Base-by-base conservation (phyloP, 2,888 invertebrate genomes). In the Mythimna albipuncta region DNA sequence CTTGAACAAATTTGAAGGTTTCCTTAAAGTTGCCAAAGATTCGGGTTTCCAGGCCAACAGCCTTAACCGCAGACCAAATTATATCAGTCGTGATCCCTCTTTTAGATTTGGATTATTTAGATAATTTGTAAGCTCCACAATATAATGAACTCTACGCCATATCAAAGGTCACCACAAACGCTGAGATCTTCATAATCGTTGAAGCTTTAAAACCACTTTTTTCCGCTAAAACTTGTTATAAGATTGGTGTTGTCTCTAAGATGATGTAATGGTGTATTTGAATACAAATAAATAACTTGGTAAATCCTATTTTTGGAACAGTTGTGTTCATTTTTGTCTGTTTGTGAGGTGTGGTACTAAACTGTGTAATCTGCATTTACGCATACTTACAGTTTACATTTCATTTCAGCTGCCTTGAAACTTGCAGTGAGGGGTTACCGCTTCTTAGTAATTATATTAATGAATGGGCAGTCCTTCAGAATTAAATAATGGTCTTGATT, bases 91-190 rank as follows among this genome's bases (percentile, higher is more conserved):
- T 72, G 63, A 72, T 66, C 44, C 16, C 63, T 69, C 55, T 77
- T 55, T 32, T 35, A 44, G 73, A 50, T 69, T 84, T 66, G 59
- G 64, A 71, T 84, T 71, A 78, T 62, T 67, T 38, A 59, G 52
- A 80, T 71, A 62, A 70, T 70, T 68, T 72, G 41, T 70, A 63
- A 71, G 72, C 9, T 77, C 38, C 16, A 54, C 63, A 70, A 61
- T 78, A 67, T 62, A 64, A 82, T 66, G 35, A 50, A 61, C 63
- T 47, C 47, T 68, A 63, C 59, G 38, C 50, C 54, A 44, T 41
- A 64, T 58, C 67, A 75, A 74, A 84, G 70, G 75, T 86, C 69
- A 32, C 35, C 52, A 66, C 74, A 82, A 79, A 82, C 77, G 69
- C 57, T 77, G 35, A 69, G 47, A 67, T 65, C 59, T 75, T 62